Percentiles rank a stretch among this genome's conserved stretches.
Evolutionary conservation across 2,888 invertebrate species (phyloP).

Genomic region (Acrobasis consociella): DNA sequence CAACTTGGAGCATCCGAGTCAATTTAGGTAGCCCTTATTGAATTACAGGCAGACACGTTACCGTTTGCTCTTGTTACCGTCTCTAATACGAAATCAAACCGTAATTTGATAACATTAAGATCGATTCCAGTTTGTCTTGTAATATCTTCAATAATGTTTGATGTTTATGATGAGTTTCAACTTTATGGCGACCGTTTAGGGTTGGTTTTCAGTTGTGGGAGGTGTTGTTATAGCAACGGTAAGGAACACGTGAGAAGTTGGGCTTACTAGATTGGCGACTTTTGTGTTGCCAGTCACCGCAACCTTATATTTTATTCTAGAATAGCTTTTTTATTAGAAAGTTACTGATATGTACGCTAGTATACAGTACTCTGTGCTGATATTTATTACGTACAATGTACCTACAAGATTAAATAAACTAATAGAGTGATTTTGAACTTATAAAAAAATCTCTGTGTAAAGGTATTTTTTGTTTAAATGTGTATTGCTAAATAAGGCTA

Average conservation of each 20-base stretch:
- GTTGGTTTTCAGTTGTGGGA: neutral
- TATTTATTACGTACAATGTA: too few relatives aligned
- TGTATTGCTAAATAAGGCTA: too few relatives aligned
- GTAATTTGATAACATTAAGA: constrained; percentile 29
- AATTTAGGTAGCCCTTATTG: constrained; percentile 78
- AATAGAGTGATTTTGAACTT: too few relatives aligned
- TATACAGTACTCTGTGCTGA: too few relatives aligned
- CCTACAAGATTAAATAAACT: too few relatives aligned
- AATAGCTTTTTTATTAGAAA: too few relatives aligned
- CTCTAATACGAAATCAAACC: constrained; percentile 31
- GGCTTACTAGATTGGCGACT: neutral
- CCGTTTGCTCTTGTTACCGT: constrained; percentile 38
- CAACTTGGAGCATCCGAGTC: constrained; percentile 74
- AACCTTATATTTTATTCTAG: too few relatives aligned
- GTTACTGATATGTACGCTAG: too few relatives aligned
- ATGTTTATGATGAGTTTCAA: neutral
- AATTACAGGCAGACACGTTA: constrained; percentile 77
- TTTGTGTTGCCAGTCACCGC: neutral
- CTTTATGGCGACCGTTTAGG: neutral
- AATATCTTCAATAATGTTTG: constrained; percentile 22
- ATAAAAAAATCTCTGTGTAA: too few relatives aligned
- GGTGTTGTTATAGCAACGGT: constrained; percentile 8
- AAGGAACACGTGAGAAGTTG: constrained; percentile 17
- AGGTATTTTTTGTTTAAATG: too few relatives aligned
- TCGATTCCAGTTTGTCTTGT: constrained; percentile 32